Percentiles rank a stretch among this genome's conserved stretches.
Evolutionary conservation across 2,797 vertebrate genomes (phyloP).

Genomic region (Peromyscus melanophrys): DNA sequence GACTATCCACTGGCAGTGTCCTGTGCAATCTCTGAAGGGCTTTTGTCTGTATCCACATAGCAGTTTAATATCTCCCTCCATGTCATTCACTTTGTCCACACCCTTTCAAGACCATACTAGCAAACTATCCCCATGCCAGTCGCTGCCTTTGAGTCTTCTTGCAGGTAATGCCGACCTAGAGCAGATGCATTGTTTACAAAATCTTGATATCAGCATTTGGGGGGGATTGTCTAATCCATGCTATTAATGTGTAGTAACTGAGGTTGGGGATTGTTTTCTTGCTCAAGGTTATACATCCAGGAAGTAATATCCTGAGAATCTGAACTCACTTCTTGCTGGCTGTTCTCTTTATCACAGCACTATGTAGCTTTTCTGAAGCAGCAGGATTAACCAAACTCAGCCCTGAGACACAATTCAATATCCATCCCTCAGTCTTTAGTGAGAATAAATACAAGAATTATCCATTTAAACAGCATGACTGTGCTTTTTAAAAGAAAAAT

Average conservation of each 20-base stretch:
- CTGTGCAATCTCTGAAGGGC: no score
- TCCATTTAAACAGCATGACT: constrained; percentile 83
- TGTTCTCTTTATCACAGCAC: constrained; percentile 52
- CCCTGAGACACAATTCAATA: constrained; percentile 84
- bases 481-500: constrained; percentile 85
- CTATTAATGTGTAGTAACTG: not conserved
- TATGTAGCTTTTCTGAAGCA: constrained; percentile 52
- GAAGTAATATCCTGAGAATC: not conserved
- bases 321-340: constrained; percentile 9
- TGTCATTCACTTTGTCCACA: not conserved
- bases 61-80: not conserved
- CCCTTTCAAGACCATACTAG: not conserved
- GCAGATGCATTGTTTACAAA: not conserved
- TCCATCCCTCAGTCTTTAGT: constrained; percentile 79
- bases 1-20: not conserved
- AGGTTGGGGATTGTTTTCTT: not conserved
- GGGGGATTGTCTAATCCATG: not conserved
- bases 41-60: rapidly evolving
- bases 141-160: not conserved
- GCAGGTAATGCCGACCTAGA: not conserved
- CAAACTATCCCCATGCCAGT: rapidly evolving
- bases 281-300: not conserved
- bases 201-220: not conserved
- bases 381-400: constrained; percentile 76
- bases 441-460: constrained; percentile 84